Conservation (phyloP, 2,797 vertebrate genomes). For the Siniperca undulata region DNA sequence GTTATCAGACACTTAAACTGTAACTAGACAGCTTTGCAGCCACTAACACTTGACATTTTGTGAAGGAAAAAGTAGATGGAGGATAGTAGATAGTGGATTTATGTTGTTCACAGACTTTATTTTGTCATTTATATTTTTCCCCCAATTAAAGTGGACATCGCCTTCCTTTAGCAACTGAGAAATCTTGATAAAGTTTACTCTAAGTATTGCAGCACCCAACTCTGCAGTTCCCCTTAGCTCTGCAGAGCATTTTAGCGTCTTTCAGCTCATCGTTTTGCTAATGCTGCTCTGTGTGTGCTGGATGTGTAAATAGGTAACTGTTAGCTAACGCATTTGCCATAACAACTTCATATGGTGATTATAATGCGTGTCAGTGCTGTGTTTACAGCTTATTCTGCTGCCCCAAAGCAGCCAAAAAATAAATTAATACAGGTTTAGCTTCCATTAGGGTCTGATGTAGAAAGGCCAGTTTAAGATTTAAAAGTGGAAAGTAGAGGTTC, state of each 20-base stretch:
- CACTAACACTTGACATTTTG: neutral
- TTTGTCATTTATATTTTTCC: neutral
- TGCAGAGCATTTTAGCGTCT: too few relatives aligned
- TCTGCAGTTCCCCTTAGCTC: too few relatives aligned
- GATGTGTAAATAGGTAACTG: too few relatives aligned
- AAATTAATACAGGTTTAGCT: neutral
- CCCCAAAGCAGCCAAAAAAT: neutral
- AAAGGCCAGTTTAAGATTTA: conserved; percentile 42
- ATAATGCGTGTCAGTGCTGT: neutral
- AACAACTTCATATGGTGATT: neutral
- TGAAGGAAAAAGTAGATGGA: neutral
- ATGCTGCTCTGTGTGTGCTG: too few relatives aligned
- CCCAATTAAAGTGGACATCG: neutral
- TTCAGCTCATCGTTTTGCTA: too few relatives aligned
- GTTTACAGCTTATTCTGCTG: neutral
- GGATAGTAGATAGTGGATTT: neutral
- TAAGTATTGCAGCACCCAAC: too few relatives aligned
- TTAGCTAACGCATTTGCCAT: neutral
- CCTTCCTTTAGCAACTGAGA: too few relatives aligned
- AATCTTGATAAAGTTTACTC: too few relatives aligned
- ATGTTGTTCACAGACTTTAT: neutral
- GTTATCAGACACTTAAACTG: too few relatives aligned
- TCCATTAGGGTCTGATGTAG: neutral
- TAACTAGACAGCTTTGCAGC: neutral
- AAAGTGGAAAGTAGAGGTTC: conserved; percentile 16